phyloP scores from a whole-genome alignment of 2,888 invertebrate species.

The Caenorhabditis panamensis region DNA sequence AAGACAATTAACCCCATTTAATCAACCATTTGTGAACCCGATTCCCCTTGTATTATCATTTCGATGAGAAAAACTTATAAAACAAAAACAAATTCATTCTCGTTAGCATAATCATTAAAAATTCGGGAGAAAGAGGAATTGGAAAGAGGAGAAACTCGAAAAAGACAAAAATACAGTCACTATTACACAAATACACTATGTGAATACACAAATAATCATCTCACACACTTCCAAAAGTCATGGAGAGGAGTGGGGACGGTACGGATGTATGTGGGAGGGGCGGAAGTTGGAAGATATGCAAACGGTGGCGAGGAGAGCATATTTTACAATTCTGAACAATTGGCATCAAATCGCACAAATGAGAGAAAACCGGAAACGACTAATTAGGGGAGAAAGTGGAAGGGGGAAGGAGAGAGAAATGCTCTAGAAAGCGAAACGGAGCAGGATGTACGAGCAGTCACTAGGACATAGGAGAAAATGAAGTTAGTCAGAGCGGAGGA shows the following conservation, averaged over 20 bases:
- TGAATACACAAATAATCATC: constrained; percentile 1
- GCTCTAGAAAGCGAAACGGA: constrained; percentile 19
- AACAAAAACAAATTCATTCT: constrained; percentile 1
- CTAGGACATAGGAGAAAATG: constrained; percentile 12
- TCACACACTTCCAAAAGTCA: constrained; percentile 6
- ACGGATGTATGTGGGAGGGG: neutral
- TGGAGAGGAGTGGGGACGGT: constrained; percentile 1
- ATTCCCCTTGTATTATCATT: no score
- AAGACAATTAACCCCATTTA: no score
- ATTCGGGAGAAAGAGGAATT: neutral
- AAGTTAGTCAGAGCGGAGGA: neutral
- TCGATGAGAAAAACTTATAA: no score
- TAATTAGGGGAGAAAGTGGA: constrained; percentile 13
- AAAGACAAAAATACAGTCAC: constrained; percentile 3
- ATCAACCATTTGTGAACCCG: no score
- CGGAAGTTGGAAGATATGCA: constrained; percentile 33
- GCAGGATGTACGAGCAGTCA: constrained; percentile 5
- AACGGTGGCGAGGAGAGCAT: constrained; percentile 33
- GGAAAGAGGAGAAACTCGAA: neutral
- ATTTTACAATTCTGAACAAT: constrained; percentile 31
- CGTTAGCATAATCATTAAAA: neutral
- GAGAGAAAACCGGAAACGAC: constrained; percentile 11
- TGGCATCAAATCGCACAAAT: constrained; percentile 35
- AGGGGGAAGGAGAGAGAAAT: constrained; percentile 17
- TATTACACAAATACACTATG: constrained; percentile 1